phyloP scores from a whole-genome alignment of 2,888 invertebrate species.

The Deroplatys truncata region DNA sequence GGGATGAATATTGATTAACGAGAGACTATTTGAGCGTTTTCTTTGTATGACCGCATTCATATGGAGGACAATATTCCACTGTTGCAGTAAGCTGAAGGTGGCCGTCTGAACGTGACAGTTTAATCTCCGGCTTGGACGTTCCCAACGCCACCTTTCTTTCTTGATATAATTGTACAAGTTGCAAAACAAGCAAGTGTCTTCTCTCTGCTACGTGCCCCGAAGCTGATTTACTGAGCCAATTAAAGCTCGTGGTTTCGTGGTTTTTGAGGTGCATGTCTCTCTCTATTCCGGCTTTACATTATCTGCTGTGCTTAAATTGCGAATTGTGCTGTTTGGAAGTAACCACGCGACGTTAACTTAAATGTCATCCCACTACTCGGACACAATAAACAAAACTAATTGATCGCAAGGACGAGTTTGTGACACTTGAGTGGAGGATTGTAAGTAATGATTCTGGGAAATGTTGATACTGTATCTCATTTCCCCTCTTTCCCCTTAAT shows the following conservation, averaged over 20 bases:
- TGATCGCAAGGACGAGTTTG: too few species aligned
- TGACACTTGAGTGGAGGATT: too few species aligned
- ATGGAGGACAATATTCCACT: neutral
- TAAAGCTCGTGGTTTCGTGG: neutral
- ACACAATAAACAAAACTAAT: too few species aligned
- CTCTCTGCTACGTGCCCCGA: neutral
- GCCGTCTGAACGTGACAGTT: neutral
- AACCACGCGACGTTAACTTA: too few species aligned
- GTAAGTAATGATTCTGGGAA: too few species aligned
- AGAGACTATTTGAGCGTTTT: neutral
- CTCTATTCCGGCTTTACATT: neutral
- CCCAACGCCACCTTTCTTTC: neutral
- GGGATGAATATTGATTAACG: too few species aligned
- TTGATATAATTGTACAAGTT: neutral
- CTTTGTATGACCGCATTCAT: neutral
- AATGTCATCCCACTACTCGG: too few species aligned
- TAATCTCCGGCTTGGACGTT: neutral
- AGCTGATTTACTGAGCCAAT: neutral
- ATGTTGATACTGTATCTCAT: too few species aligned
- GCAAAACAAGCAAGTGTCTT: neutral
- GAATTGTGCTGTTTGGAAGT: neutral
- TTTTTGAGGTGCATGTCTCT: neutral
- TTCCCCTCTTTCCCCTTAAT: too few species aligned
- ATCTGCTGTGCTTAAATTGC: neutral
- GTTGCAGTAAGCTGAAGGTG: neutral